Evolutionary conservation across 1,140 invertebrate genomes (phyloP), one percentile per base, ranked within the genome.

Genomic region (Chironomus tepperi): DNA sequence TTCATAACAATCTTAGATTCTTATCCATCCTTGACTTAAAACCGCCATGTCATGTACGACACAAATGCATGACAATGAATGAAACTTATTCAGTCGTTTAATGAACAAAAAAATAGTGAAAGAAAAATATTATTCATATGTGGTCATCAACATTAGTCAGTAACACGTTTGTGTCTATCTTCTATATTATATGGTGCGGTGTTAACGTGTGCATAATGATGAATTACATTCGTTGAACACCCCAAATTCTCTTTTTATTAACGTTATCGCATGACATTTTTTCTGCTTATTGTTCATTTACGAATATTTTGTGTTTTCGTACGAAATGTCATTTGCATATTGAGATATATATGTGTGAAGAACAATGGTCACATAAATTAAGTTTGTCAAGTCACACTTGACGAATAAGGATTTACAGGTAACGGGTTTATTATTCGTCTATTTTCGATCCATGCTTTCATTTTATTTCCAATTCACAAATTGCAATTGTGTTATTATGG

Each of bases 151-250:
- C 47, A 57, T 57, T 57, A 57, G 47, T 57, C 47, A 57, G 47
- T 57, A 57, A 57, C 47, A 57, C 47, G 47, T 57, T 57, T n/a
- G n/a, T n/a, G 47, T 57, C 12, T 57, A n/a, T 57, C 47, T 57
- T 57, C 47, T 5, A 34, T 5, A 34, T 34, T 34, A 34, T 34
- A 34, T n/a, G 47, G 12, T 57, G 47, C 43, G 43, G 12, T 57
- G 47, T 57, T n/a, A 57, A 57, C 47, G 47, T 57, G n/a, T 57
- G 47, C 47, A 57, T 57, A 57, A 57, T 57, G 47, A 57, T 57
- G 47, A 57, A 57, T 57, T 57, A 57, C 47, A 57, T 34, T 34
- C 47, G n/a, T 57, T 57, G 24, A 34, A 34, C 24, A 34, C 24
- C 24, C 24, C 24, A 57, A n/a, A 57, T 57, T n/a, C 47, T n/a